A percentile compares a stretch with the other conserved stretches of the same genome.
phyloP scores from a whole-genome alignment of 2,888 invertebrate species.

The Metallyticus violacea region DNA sequence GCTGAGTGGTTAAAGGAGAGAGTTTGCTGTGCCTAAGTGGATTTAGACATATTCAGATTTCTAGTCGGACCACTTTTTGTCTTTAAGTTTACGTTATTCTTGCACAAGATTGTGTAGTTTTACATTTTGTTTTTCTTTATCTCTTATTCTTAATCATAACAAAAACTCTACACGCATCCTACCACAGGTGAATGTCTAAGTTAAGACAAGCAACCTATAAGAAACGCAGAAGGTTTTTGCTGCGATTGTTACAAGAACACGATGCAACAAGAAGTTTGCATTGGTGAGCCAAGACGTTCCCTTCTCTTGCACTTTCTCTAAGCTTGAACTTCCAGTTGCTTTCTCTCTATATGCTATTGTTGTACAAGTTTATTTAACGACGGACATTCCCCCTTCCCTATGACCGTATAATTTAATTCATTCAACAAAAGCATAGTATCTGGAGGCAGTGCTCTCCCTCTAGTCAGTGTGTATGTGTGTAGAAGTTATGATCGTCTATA shows the following conservation, averaged over 20 bases:
- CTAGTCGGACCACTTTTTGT: too few relatives aligned
- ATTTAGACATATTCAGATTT: too few relatives aligned
- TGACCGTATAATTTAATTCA: not conserved
- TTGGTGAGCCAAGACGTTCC: too few relatives aligned
- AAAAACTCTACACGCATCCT: too few relatives aligned
- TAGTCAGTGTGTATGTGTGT: not conserved
- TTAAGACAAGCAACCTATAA: not conserved
- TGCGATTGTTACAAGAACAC: not conserved
- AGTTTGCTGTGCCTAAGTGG: too few relatives aligned
- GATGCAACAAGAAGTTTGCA: not conserved
- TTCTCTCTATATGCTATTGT: not conserved
- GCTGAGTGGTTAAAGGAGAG: too few relatives aligned
- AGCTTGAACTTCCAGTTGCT: not conserved
- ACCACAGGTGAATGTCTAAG: too few relatives aligned
- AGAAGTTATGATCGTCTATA: not conserved
- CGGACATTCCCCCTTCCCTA: not conserved
- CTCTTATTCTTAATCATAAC: too few relatives aligned
- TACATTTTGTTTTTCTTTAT: too few relatives aligned
- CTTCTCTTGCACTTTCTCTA: too few relatives aligned
- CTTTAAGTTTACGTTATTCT: too few relatives aligned
- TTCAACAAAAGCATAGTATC: not conserved
- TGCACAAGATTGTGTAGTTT: too few relatives aligned
- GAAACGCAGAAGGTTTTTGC: not conserved
- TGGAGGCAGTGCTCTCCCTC: not conserved
- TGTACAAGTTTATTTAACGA: not conserved